Base-by-base conservation (phyloP, 2,888 invertebrate species). In the Acleris holmiana region DNA sequence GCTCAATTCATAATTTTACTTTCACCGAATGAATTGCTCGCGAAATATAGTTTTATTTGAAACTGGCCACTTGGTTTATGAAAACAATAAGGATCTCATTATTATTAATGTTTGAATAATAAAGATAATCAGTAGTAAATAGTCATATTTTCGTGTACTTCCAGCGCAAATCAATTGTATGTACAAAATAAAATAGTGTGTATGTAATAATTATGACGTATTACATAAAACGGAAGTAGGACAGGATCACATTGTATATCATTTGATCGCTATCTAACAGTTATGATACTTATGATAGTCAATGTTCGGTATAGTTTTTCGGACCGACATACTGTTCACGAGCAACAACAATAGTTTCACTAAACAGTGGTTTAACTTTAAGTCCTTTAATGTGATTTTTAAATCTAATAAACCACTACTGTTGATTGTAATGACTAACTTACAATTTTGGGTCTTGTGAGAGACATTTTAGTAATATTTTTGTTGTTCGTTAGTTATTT, bases 401-500 rank as follows among this genome's bases (percentile, higher is more conserved):
- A 15, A 18, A 35, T 51, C 51, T 63, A 53, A 57, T 51, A 57
- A 57, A 46, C 57, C 57, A 57, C 53, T 61, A 44, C 44, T 41
- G 21, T 55, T 21, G 44, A 44, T 3, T 44, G 44, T 23, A 44
- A 55, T 55, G 41, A 23, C 19, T 23, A 44, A n/a, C 15, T 15
- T 6, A 47, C 29, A 23, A 10, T 47, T 51, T 19, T 46, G 46
- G 35, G 53, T 17, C 35, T 51, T 53, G 35, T 41, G 17, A 18
- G 64, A 53, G 53, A 64, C 19, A 47, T 40, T 25, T 64, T 41
- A 53, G 51, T 35, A 41, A 55, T 55, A 55, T 62, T 68, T 44
- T 67, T 64, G 66, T 60, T 61, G 53, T 46, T 44, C 40, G 48
- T 54, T 71, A 69, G 67, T 61, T 66, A 69, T 69, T 72, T 68